Evolutionary conservation across 35 echinoderm and acorn worm species (phyloP).

Genomic region (Anneissia japonica): DNA sequence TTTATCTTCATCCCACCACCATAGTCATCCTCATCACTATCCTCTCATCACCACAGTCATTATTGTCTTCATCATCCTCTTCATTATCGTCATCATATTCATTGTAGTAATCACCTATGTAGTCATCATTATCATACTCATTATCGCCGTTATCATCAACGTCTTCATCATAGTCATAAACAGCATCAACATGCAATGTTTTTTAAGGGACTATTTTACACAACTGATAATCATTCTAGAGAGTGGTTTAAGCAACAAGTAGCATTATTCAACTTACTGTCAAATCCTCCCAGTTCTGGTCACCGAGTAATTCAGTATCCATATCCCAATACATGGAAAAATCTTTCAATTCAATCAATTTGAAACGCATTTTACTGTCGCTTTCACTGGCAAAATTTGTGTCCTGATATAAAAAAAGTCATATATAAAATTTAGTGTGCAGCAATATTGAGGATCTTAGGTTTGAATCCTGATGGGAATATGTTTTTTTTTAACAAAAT

Average conservation of each 20-base stretch:
- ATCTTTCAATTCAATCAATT: constrained; percentile 56
- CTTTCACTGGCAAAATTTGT: constrained; percentile 36
- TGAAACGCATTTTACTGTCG: constrained; percentile 67
- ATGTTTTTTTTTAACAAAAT: too few relatives aligned
- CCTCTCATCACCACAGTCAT: too few relatives aligned
- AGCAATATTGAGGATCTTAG: too few relatives aligned
- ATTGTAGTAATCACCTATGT: not conserved
- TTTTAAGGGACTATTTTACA: too few relatives aligned
- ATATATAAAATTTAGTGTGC: too few relatives aligned
- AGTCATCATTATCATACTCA: not conserved
- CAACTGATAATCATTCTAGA: not conserved
- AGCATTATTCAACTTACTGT: constrained; percentile 43
- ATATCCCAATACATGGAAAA: constrained; percentile 91
- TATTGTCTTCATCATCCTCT: too few relatives aligned
- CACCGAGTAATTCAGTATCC: constrained; percentile 34
- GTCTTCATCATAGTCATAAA: not conserved
- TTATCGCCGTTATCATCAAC: not conserved
- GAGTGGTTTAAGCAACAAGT: not conserved
- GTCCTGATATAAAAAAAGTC: constrained; percentile 20
- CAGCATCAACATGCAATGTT: not conserved
- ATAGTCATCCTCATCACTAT: too few relatives aligned
- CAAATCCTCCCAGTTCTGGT: constrained; percentile 42
- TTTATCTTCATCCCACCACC: too few relatives aligned
- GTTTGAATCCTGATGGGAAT: too few relatives aligned
- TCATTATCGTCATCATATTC: too few relatives aligned